Evolutionary conservation across 1,140 invertebrate genomes (phyloP), one percentile per base, ranked within the genome.

Genomic region (Diprion similis): DNA sequence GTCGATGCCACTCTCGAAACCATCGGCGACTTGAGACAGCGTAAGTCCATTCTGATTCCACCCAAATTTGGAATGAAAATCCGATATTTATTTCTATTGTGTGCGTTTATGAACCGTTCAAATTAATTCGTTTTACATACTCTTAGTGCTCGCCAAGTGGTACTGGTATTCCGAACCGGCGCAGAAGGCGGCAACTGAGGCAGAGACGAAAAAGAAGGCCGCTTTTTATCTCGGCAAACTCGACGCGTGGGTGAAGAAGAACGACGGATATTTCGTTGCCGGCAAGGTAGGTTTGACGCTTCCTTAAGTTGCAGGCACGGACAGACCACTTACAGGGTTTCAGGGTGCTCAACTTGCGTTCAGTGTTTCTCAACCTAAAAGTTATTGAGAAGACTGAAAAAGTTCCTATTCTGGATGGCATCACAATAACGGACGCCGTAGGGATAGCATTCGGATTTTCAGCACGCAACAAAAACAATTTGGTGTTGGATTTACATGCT

Each of bases 241-340:
- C n/a, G 84, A 89, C 66, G 78, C 77, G 18, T 70, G 83, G 69
- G 77, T 83, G 0, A 77, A 83, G 71, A 76, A 80, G 11, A 88
- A 87, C 72, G 78, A 78, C n/a, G 84, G 82, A 65, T 82, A 82
- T 66, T 81, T 89, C 18, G 87, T 85, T 19, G 78, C 84, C 17
- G 78, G 81, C 59, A 78, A 81, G 65, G 82, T 88, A 77, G 65
- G 72, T 76, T 37, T 6, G 2, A 37, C 24, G 24, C 24, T 37
- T 37, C 24, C 24, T 37, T 4, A 6, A 6, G 24, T 37, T 37
- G 1, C 24, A 37, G 24, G 24, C 24, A 37, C 24, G 1, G 24
- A 37, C 24, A 59, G n/a, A 8, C 9, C 24, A 37, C 24, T 37
- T 2, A 37, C 2, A 37, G 24, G 6, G 24, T 37, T 37, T 6